Evolutionary conservation across 2,888 invertebrate species (phyloP), one percentile per base, ranked within the genome.

Genomic region (Thecocarcelia acutangulata): DNA sequence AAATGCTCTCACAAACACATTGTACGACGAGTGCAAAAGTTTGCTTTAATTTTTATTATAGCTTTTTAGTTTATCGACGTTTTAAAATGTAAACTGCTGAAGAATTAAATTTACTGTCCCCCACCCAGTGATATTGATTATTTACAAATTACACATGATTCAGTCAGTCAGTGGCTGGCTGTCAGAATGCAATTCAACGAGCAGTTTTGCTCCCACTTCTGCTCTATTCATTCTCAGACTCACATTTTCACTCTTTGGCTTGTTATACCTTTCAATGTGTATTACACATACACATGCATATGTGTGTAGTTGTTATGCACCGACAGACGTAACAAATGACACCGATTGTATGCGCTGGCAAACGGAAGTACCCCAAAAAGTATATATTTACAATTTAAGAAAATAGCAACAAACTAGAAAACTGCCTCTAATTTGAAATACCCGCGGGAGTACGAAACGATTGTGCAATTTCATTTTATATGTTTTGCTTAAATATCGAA

Each of bases 111-210:
- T 50, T 77, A 50, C 46, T 69, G 69, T 59, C 69, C 63, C 64
- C 69, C 77, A 78, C 74, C 74, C 73, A 52, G 58, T 54, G 40
- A 42, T 82, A 82, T 82, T 74, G 82, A 82, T 82, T 82, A 82
- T 82, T 82, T 74, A 70, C 73, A 77, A 77, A 81, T 58, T 82
- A 64, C 69, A 78, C 40, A 74, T 66, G 59, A 78, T 69, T 81
- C 80, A 70, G 58, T 66, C 72, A 59, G 44, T 63, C 63, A 73
- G 44, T 68, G 19, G 3, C 37, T 40, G 11, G n/a, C 54, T 42
- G 58, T 40, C 72, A 42, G 12, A 37, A 21, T 68, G 19, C 50
- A 44, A 58, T 28, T 74, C 24, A 17, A 12, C 17, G 48, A 59
- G 21, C 44, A 40, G 37, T 70, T 69, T 24, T 48, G 4, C 56